phyloP scores from a whole-genome alignment of 2,888 invertebrate genomes.

The Stenodera caucasica region DNA sequence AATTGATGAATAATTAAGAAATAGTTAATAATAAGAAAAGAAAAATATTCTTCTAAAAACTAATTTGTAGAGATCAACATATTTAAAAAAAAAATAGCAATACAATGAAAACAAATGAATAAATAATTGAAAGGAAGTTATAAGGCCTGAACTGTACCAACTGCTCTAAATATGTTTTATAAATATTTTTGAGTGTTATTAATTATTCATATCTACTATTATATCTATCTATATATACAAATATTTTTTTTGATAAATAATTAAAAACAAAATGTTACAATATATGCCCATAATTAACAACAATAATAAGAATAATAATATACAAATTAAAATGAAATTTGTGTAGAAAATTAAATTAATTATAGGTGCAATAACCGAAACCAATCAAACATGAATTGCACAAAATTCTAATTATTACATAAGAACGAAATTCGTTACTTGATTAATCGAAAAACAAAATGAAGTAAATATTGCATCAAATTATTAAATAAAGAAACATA shows the following conservation, averaged over 20 bases:
- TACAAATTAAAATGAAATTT: background rate
- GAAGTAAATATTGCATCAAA: background rate
- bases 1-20: background rate
- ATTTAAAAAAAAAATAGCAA: background rate
- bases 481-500: no score
- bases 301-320: background rate
- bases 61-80: constrained; percentile 5
- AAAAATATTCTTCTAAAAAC: background rate
- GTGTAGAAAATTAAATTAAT: background rate
- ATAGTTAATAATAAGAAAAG: background rate
- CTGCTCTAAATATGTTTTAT: background rate
- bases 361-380: background rate
- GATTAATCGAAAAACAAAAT: background rate
- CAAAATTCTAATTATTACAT: background rate
- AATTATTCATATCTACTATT: background rate
- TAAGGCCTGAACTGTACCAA: background rate
- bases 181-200: background rate
- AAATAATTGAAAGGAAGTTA: background rate
- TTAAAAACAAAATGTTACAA: background rate
- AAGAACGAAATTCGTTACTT: background rate
- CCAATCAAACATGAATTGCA: background rate
- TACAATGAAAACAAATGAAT: background rate
- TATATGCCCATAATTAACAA: background rate
- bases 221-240: no score
- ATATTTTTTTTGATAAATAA: background rate